phyloP scores from a whole-genome alignment of 2,888 invertebrate species.

The Euphydryas editha region DNA sequence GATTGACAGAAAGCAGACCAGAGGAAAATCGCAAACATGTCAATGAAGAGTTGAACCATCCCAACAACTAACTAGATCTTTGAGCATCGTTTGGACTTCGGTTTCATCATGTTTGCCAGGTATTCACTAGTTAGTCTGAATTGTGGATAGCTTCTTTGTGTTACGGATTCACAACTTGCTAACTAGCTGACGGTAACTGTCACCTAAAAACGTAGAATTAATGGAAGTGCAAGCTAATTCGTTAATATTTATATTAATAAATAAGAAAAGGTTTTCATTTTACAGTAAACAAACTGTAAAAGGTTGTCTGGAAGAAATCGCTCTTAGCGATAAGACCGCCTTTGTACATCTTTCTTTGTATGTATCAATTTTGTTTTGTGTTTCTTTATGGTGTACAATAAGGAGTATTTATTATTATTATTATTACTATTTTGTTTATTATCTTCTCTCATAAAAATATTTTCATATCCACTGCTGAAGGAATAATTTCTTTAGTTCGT shows the following conservation, averaged over 20 bases:
- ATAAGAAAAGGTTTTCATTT: background rate
- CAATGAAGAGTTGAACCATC: conserved; percentile 64
- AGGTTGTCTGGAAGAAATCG: background rate
- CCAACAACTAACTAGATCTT: conserved; percentile 78
- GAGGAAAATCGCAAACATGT: conserved; percentile 52
- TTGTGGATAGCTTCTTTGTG: conserved; percentile 78
- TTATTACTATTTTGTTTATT: too few relatives aligned
- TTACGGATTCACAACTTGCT: conserved; percentile 70
- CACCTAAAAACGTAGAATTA: conserved; percentile 34
- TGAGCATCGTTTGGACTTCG: conserved; percentile 74
- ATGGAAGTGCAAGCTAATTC: conserved; percentile 4
- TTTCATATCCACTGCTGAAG: background rate
- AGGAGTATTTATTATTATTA: too few relatives aligned
- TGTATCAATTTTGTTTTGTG: conserved; percentile 25
- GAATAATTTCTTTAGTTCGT: background rate
- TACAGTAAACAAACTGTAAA: background rate
- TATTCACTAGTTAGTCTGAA: conserved; percentile 74
- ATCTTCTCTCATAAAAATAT: background rate
- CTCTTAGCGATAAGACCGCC: too few relatives aligned
- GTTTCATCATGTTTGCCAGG: conserved; percentile 74
- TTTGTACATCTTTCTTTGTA: too few relatives aligned
- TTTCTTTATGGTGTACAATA: conserved; percentile 36
- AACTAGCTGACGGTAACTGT: conserved; percentile 72
- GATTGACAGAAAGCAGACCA: conserved; percentile 31
- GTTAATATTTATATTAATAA: background rate